Conservation (phyloP, 2,797 vertebrate genomes). For the Merluccius polli region DNA sequence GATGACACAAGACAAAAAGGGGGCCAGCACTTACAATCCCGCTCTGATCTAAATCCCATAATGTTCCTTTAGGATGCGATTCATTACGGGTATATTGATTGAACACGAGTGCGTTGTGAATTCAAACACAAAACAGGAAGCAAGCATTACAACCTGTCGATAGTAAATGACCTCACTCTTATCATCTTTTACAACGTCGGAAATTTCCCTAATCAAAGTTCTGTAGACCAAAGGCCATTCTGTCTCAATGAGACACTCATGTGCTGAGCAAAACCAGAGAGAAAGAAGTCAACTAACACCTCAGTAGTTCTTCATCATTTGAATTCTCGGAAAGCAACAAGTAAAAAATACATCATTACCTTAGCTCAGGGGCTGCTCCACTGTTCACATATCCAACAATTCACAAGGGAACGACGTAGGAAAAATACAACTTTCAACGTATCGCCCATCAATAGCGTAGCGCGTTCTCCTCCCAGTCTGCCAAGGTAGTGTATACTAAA, state of each 20-base stretch:
- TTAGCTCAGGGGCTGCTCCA: slow-evolving; percentile 46
- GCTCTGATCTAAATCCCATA: slow-evolving; percentile 5
- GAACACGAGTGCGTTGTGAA: background rate
- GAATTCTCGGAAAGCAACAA: background rate
- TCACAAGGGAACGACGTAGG: slow-evolving; percentile 46
- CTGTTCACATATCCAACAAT: slow-evolving; percentile 29
- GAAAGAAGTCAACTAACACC: background rate
- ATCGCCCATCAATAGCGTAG: slow-evolving; percentile 34
- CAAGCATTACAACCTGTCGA: background rate
- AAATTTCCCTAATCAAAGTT: background rate
- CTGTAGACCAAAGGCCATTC: slow-evolving; percentile 11
- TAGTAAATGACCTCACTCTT: background rate
- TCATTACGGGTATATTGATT: too few species aligned
- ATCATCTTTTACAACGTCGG: background rate
- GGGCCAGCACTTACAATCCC: slow-evolving; percentile 17
- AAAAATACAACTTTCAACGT: slow-evolving; percentile 26
- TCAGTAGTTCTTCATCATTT: background rate
- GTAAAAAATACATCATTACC: background rate
- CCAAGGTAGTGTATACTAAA: slow-evolving; percentile 13
- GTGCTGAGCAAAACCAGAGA: too few species aligned
- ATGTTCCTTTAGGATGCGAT: background rate
- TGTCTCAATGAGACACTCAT: background rate
- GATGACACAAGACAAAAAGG: slow-evolving; percentile 43
- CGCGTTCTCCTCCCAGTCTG: slow-evolving; percentile 41
- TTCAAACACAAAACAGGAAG: background rate